Evolutionary conservation across 2,888 invertebrate species (phyloP).

Genomic region (Eristalis arbustorum): DNA sequence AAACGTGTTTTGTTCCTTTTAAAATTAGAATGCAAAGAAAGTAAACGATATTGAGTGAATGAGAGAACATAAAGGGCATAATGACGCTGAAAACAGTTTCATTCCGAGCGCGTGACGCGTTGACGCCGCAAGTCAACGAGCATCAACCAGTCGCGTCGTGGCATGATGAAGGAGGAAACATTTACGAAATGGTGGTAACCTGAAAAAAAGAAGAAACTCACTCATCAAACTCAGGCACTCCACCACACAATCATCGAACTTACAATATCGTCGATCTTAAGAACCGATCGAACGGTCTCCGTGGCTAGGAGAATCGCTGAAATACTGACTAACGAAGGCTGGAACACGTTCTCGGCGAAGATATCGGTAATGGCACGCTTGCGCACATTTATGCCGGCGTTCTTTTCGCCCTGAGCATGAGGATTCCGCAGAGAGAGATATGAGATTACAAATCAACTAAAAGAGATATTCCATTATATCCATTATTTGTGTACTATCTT

Average conservation of each 20-base stretch:
- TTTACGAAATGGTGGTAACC: conserved; percentile 77
- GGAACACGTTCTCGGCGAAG: conserved; percentile 97
- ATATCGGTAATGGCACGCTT: conserved; percentile 98
- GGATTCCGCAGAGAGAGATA: conserved; percentile 94
- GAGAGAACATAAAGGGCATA: conserved; percentile 27
- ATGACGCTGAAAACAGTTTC: conserved; percentile 24
- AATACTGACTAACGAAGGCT: conserved; percentile 96
- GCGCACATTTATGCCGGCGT: conserved; percentile 97
- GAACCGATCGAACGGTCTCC: conserved; percentile 97
- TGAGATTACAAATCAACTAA: conserved; percentile 88
- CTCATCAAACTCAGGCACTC: not conserved
- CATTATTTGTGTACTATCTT: no score
- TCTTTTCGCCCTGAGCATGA: conserved; percentile 92
- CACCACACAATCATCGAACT: conserved; percentile 68
- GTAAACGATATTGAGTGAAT: conserved; percentile 33
- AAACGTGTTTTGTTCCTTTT: conserved; percentile 48
- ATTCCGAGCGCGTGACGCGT: conserved; percentile 23
- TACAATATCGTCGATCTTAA: conserved; percentile 99
- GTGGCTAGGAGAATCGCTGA: conserved; percentile 96
- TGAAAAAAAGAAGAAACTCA: conserved; percentile 47
- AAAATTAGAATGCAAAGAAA: conserved; percentile 60
- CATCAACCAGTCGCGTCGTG: conserved; percentile 9
- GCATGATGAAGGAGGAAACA: conserved; percentile 20
- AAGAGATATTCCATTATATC: conserved; percentile 82
- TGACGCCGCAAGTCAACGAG: not conserved